phyloP scores from a whole-genome alignment of 2,888 invertebrate genomes.

The Coremacera marginata region DNA sequence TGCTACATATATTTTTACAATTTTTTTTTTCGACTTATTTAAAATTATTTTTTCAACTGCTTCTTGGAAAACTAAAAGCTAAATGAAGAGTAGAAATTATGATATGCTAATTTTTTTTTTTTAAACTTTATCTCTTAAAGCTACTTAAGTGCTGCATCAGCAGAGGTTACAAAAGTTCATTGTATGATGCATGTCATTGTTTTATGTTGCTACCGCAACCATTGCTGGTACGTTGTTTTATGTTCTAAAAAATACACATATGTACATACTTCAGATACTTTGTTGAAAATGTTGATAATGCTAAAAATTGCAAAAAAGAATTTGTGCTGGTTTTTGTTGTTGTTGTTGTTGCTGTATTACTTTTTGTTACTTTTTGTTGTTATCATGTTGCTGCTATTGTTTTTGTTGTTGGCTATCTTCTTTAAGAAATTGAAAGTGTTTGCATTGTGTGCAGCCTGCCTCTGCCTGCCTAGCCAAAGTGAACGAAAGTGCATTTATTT shows the following conservation, averaged over 20 bases:
- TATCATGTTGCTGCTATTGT: background rate
- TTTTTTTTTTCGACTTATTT: too few relatives aligned
- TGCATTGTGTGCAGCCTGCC: constrained; percentile 18
- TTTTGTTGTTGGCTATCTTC: background rate
- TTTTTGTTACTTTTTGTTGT: background rate
- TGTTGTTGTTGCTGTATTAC: background rate
- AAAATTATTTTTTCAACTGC: too few relatives aligned
- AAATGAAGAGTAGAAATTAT: too few relatives aligned
- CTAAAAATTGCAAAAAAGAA: background rate
- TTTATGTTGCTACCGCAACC: background rate
- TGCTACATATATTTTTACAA: too few relatives aligned
- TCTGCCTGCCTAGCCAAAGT: background rate
- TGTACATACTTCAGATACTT: background rate
- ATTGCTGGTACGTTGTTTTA: background rate
- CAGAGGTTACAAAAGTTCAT: constrained; percentile 9
- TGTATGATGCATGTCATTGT: background rate
- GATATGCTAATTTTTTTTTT: too few relatives aligned
- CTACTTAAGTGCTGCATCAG: background rate
- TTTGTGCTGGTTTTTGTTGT: constrained; percentile 1
- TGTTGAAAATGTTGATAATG: constrained; percentile 16
- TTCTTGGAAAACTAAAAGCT: too few relatives aligned
- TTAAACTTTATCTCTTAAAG: too few relatives aligned
- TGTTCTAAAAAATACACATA: background rate
- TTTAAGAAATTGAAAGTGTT: constrained; percentile 18
- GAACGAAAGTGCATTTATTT: constrained; percentile 21